A percentile compares a stretch with the other conserved stretches of the same genome.
These are phyloP conservation scores for Idaea straminata DNA, from an alignment of 2,888 invertebrate genomes.

Conservation along the genomic window DNA sequence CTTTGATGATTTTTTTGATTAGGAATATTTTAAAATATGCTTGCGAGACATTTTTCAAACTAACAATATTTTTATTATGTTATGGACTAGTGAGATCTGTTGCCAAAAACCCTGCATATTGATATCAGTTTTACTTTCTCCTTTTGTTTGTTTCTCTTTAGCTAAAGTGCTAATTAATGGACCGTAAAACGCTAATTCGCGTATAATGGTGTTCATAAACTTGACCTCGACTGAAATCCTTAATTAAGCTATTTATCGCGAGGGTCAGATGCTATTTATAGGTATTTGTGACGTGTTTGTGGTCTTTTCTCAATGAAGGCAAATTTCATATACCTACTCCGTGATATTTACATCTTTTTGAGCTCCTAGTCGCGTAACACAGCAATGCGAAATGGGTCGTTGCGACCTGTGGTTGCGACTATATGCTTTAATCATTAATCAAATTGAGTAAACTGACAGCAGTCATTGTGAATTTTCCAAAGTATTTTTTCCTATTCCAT, in stretches of 20 bases:
- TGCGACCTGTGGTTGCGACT: too few relatives aligned
- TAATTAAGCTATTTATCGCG: slow-evolving; percentile 6
- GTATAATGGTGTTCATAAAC: neutral
- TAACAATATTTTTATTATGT: too few relatives aligned
- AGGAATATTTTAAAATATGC: too few relatives aligned
- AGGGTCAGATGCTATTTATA: neutral
- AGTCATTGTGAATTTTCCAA: too few relatives aligned
- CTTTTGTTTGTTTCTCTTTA: neutral
- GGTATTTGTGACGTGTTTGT: neutral
- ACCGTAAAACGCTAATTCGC: slow-evolving; percentile 1
- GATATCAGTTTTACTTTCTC: neutral
- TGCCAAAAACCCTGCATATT: neutral
- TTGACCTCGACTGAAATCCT: neutral
- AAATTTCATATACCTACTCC: neutral
- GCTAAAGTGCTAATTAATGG: neutral
- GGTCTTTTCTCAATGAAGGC: neutral
- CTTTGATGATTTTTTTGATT: too few relatives aligned
- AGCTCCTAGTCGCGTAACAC: neutral
- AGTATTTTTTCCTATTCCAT: neutral
- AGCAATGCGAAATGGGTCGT: neutral
- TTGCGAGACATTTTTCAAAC: too few relatives aligned
- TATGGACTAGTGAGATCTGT: too few relatives aligned
- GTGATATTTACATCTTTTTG: neutral
- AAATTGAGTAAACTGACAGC: neutral
- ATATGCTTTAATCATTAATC: neutral